phyloP scores from a whole-genome alignment of 1,140 invertebrate species.

The Agraylea sexmaculata region DNA sequence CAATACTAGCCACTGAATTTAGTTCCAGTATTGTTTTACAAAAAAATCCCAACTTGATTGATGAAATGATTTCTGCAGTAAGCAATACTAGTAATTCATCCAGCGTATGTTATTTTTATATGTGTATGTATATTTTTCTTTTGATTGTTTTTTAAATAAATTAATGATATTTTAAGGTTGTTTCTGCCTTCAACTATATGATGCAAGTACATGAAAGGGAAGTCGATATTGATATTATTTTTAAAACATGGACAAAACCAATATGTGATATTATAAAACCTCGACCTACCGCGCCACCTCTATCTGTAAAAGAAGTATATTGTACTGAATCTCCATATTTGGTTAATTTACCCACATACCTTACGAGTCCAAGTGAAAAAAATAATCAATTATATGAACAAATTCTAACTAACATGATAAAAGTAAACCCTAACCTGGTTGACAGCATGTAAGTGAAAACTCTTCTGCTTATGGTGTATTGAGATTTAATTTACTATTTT shows the following conservation, averaged over 20 bases:
- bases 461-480: conserved; percentile 4
- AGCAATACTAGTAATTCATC: conserved; percentile 12
- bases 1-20: conserved; percentile 15
- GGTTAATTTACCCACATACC: no score
- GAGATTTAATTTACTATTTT: neutral
- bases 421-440: no score
- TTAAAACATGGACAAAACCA: conserved; percentile 25
- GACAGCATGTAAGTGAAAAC: no score
- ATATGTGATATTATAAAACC: no score
- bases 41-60: conserved; percentile 22
- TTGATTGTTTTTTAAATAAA: neutral
- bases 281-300: no score
- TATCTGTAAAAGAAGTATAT: no score
- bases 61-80: conserved; percentile 20
- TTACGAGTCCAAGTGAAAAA: no score
- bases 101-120: conserved; percentile 10
- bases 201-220: conserved; percentile 24
- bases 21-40: conserved; percentile 18
- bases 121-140: neutral
- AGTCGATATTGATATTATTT: conserved; percentile 18
- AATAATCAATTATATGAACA: no score
- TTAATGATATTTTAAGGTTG: conserved; percentile 23
- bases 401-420: no score
- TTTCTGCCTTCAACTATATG: conserved; percentile 26
- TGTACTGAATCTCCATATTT: no score